Evolutionary conservation across 2,888 invertebrate genomes (phyloP), one percentile per base, ranked within the genome.

Genomic region (Sceliomorpha sp.): DNA sequence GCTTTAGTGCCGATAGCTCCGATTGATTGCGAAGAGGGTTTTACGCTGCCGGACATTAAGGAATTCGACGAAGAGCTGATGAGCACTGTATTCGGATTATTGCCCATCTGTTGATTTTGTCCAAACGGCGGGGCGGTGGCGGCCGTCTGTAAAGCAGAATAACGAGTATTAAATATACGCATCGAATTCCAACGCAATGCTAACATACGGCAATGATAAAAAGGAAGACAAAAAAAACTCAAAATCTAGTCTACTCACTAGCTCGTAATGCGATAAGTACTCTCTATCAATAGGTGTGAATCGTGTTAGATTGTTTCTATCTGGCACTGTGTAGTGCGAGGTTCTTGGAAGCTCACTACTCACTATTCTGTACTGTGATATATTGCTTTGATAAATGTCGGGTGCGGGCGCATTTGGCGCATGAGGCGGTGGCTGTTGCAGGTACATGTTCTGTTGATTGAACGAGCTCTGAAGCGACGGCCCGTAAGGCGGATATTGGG

Each of bases 31-130:
- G 93, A 92, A 27, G 94, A 92, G 5, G 95, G 94, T 82, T 96
- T 96, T 47, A 96, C 95, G 64, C 94, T 94, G 27, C 95, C 94
- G 2, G 96, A 95, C 96, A 96, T 96, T 76, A 96, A 90, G 26
- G 95, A 95, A 88, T 96, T 96, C 62, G 96, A 94, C 56, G 95
- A 94, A 70, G 96, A 94, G 29, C 96, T 95, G 75, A 96, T 96
- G 78, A 97, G 92, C 77, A 97, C 95, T 10, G 96, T 96, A 83
- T 94, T 96, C 44, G 95, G 96, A 88, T 94, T 96, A 85, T 92
- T 95, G 72, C 92, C 91, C 74, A 95, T 90, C 83, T 94, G 94
- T 79, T 95, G 95, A 45, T 94, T 94, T 84, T 95, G 95, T 10
- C 94, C 94, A 82, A 94, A 95, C 8, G 94, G 93, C 15, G 92